A percentile compares a stretch with the other conserved stretches of the same genome.
Evolutionary conservation across 2,113 vertebrate species (phyloP).

Genomic region (Leptocoma aspasia): DNA sequence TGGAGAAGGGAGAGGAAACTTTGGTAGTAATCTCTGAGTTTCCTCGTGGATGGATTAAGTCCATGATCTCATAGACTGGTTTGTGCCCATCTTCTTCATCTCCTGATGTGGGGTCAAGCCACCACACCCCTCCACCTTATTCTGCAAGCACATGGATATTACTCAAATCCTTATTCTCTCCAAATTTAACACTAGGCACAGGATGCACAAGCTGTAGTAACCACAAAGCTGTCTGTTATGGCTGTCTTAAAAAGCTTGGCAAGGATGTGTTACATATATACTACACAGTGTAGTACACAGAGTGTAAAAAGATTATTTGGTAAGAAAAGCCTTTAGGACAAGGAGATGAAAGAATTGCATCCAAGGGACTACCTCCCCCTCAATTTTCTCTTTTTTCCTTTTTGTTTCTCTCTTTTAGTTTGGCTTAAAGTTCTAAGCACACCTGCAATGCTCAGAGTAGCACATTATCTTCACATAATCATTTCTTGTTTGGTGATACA

Average conservation of each 20-base stretch:
- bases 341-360: background rate
- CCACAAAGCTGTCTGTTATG: background rate
- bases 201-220: background rate
- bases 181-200: background rate
- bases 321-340: background rate
- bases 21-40: background rate
- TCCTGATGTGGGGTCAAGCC: background rate
- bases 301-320: background rate
- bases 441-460: background rate
- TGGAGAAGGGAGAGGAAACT: background rate
- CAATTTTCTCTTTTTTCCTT: background rate
- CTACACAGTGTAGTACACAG: background rate
- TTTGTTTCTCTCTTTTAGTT: background rate
- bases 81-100: background rate
- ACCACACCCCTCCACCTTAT: background rate
- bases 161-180: background rate
- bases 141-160: accelerated
- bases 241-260: background rate
- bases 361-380: accelerated
- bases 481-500: background rate
- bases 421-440: background rate
- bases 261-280: background rate
- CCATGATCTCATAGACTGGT: background rate
- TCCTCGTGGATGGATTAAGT: background rate
- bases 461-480: background rate